Base-by-base conservation (phyloP, 2,113 vertebrate species). In the Psophia crepitans region DNA sequence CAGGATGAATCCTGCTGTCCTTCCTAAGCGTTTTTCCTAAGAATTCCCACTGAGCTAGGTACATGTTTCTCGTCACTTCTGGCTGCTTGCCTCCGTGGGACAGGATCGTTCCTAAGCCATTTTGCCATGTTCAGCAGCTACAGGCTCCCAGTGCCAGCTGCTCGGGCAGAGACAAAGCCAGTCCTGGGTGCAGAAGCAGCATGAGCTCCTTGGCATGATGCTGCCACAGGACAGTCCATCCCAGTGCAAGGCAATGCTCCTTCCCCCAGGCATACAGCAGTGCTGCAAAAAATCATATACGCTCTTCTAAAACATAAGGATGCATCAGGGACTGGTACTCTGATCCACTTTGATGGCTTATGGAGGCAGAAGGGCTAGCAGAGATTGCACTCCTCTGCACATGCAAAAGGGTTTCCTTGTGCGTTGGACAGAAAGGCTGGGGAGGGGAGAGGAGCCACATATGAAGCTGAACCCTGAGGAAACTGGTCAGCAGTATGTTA, bases 321-420 rank as follows among this genome's bases (percentile, higher is more conserved):
- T 12, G 12, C 17, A 71, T 64, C 0, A 0, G 46, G 0, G 0
- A 46, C 17, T 68, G 26, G 8, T 33, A 66, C 65, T 63, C 79
- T 48, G 85, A 94, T 63, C 28, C 14, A 9, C 33, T n/a, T n/a
- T 27, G 35, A 27, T 16, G 21, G 16, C 22, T 78, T 56, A 21
- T 46, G 39, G 33, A 88, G 26, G 20, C 13, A 82, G 58, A 69
- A 65, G 3, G 35, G 22, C 28, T 41, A 69, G 53, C 22, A 69
- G 43, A 66, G 32, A 56, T 1, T 0, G 1, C 39, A 37, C 13
- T 65, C 12, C 60, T 71, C 27, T 16, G 37, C 44, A 53, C 2
- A 7, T 5, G 6, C 7, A 41, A n/a, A 19, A 68, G 8, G 2
- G 3, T 81, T 68, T 87, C 53, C 27, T 58, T 48, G 20, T 61